A percentile compares a stretch with the other conserved stretches of the same genome.
Conservation (phyloP, 2,113 vertebrate genomes). For the Nettapus auritus region DNA sequence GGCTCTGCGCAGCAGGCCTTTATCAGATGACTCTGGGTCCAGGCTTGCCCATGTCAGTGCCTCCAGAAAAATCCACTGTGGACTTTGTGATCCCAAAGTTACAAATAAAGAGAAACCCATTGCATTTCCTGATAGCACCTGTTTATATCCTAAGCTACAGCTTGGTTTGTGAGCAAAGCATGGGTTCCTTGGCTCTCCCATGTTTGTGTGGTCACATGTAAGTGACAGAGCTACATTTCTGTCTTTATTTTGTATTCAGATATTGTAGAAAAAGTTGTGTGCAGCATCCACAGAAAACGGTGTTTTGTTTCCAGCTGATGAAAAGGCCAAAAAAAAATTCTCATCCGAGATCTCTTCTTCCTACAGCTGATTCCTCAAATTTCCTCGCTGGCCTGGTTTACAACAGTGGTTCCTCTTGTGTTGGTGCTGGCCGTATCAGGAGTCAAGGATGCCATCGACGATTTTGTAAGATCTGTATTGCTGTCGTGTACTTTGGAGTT, state of each 20-base stretch:
- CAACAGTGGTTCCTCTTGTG: slow-evolving; percentile 89
- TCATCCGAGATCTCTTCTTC: slow-evolving; percentile 24
- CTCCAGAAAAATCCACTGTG: not conserved
- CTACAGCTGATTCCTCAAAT: slow-evolving; percentile 90
- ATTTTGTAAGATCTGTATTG: slow-evolving; percentile 80
- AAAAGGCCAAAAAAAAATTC: not conserved
- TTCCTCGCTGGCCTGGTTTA: slow-evolving; percentile 93
- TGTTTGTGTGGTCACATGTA: not conserved
- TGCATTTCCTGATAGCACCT: not conserved
- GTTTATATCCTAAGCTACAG: not conserved
- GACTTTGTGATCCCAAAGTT: not conserved
- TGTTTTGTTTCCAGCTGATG: not conserved
- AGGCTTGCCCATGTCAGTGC: not conserved
- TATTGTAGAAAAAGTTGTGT: not conserved
- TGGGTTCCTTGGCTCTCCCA: not conserved
- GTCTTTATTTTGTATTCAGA: not conserved
- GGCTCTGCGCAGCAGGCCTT: not conserved
- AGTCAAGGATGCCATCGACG: slow-evolving; percentile 92
- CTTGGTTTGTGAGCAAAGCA: not conserved
- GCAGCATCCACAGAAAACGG: not conserved
- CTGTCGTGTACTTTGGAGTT: not conserved
- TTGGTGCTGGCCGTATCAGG: slow-evolving; percentile 89
- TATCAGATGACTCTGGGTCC: not conserved
- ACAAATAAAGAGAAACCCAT: not conserved
- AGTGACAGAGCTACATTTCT: not conserved